phyloP scores from a whole-genome alignment of 2,888 invertebrate genomes.

The Polyommatus icarus region DNA sequence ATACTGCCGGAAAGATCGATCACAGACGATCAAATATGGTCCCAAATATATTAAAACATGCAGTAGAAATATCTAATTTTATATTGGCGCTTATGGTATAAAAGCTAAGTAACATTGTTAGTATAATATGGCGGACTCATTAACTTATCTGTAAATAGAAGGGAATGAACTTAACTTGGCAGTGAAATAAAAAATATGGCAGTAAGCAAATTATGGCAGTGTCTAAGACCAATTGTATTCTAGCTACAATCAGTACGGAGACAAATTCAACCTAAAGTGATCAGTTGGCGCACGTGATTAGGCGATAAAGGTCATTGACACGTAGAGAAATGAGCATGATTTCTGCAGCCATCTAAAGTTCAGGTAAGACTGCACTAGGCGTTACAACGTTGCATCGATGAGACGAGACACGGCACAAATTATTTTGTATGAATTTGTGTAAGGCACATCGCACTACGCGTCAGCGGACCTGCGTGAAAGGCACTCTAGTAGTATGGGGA shows the following conservation, averaged over 20 bases:
- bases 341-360: too few species aligned
- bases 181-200: constrained; percentile 38
- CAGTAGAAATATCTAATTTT: too few species aligned
- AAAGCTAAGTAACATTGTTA: too few species aligned
- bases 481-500: too few species aligned
- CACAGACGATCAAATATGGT: too few species aligned
- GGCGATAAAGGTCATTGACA: background rate
- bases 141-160: background rate
- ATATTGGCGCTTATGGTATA: too few species aligned
- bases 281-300: background rate
- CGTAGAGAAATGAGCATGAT: background rate
- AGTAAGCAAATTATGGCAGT: constrained; percentile 41
- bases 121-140: background rate
- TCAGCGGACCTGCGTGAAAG: too few species aligned
- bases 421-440: background rate
- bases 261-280: background rate
- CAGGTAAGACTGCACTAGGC: too few species aligned
- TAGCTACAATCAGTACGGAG: constrained; percentile 19
- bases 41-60: too few species aligned
- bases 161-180: constrained; percentile 16
- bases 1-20: constrained; percentile 66
- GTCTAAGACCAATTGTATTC: constrained; percentile 23
- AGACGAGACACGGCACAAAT: background rate
- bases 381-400: too few species aligned
- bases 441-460: background rate